Base-by-base conservation (phyloP, 2,888 invertebrate genomes). In the Temnothorax ravouxi region DNA sequence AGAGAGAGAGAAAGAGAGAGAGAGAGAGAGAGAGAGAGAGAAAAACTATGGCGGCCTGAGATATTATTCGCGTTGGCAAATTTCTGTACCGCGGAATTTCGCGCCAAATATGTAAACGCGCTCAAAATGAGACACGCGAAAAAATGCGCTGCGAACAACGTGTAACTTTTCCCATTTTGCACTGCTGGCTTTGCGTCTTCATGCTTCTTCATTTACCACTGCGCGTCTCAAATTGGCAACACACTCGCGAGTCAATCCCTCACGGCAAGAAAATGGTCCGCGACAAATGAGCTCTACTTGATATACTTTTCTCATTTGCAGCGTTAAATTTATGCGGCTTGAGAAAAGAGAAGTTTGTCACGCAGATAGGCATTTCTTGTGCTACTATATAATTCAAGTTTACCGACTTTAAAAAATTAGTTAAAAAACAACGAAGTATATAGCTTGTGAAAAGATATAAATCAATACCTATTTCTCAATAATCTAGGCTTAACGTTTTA, bases 131-230 rank as follows among this genome's bases (percentile, higher is more conserved):
- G n/a, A n/a, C n/a, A n/a, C n/a, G n/a, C n/a, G n/a, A n/a, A n/a
- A n/a, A n/a, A n/a, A n/a, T n/a, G n/a, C n/a, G n/a, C n/a, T n/a
- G n/a, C n/a, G n/a, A n/a, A n/a, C n/a, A n/a, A n/a, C n/a, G n/a
- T n/a, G n/a, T n/a, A n/a, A n/a, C n/a, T 80, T 80, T 80, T 80
- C 29, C 79, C 59, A 80, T 80, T 80, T 72, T 80, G 38, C 9
- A 5, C 18, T 8, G 21, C 47, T 59, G 18, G 21, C 34, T 59
- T 80, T 61, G 71, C 71, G 79, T n/a, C 38, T 47, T 71, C 38
- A 47, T 61, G 18, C 13, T 61, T 38, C 44, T 25, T 67, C 67
- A 61, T 77, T 77, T 56, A 44, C 67, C 47, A 21, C 21, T 54
- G 41, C n/a, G 15, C 54, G 44, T 80, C 72, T 80, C 72, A 72